phyloP scores from a whole-genome alignment of 2,888 invertebrate genomes.

The Oeneis ivallda region DNA sequence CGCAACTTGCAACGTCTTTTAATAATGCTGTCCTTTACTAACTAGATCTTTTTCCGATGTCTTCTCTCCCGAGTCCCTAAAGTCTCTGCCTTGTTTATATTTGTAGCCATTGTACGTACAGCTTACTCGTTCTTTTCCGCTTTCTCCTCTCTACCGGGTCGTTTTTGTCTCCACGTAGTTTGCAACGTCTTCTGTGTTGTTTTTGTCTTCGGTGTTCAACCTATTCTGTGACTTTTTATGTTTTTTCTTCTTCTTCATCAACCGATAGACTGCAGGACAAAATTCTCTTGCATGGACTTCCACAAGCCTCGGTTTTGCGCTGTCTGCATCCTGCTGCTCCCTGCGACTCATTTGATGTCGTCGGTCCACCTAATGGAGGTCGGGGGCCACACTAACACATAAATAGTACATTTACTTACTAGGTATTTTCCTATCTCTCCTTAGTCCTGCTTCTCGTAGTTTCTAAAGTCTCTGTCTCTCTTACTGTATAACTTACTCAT shows the following conservation, averaged over 20 bases:
- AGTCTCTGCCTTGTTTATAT: neutral
- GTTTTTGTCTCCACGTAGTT: constrained; percentile 63
- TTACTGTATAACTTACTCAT: constrained; percentile 56
- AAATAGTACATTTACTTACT: constrained; percentile 61
- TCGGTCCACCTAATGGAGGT: no score
- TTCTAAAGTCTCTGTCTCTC: neutral
- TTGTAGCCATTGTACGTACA: no score
- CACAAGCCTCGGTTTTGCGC: no score
- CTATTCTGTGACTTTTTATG: no score
- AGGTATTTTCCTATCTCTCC: constrained; percentile 78
- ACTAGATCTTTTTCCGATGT: no score
- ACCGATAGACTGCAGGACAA: no score
- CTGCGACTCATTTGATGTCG: no score
- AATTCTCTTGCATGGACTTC: no score
- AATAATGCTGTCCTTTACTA: neutral
- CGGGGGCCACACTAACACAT: no score
- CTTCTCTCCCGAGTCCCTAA: constrained; percentile 41
- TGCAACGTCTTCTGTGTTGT: constrained; percentile 60
- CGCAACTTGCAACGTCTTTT: constrained; percentile 71
- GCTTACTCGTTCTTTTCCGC: constrained; percentile 77
- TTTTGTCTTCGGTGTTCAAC: no score
- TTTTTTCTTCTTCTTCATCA: no score
- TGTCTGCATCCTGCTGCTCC: no score
- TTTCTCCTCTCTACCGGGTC: constrained; percentile 74
- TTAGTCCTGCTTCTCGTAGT: constrained; percentile 68